Evolutionary conservation across 2,113 vertebrate species (phyloP), one percentile per base, ranked within the genome.

Genomic region (Ceyx melanurus): DNA sequence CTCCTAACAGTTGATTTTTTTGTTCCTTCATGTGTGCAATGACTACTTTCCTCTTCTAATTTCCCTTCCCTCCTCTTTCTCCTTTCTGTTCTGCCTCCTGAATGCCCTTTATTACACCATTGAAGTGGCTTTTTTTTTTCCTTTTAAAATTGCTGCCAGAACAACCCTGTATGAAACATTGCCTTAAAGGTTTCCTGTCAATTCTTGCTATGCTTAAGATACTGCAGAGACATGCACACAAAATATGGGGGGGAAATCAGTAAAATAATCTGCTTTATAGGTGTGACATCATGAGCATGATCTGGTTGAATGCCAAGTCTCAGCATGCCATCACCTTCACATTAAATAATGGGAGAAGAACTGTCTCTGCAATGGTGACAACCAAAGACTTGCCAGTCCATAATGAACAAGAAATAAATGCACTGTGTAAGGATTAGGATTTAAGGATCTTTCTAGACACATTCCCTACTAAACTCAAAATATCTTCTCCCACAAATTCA

Each of bases 331-430:
- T 23, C 37, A 62, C 6, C 15, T 81, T 81, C 84, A 0, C 3
- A 50, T 70, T 43, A 71, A 76, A 62, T 18, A 60, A 90, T 19
- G 29, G 54, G 26, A 68, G 40, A 71, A 90, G 43, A 94, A 74
- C 12, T 6, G n/a, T 25, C 46, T 75, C 57, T 57, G 57, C 90
- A 90, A 84, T 19, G 13, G 53, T 86, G 66, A 78, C 61, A 90
- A 45, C 0, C 4, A 17, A 31, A 17, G 40, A 13, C 23, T 84
- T 78, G 57, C 14, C 62, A 94, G 61, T 72, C 19, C 9, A 45
- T 23, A 26, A 90, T 68, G 70, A 93, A 61, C 65, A 70, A 66
- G 54, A 79, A 92, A 93, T 48, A 42, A 95, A 84, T 37, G 45
- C 17, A 72, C 23, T 61, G 2, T 31, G 20, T 58, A 68, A 84